Base-by-base conservation (phyloP, 2,888 invertebrate species). In the Euclidia mi region DNA sequence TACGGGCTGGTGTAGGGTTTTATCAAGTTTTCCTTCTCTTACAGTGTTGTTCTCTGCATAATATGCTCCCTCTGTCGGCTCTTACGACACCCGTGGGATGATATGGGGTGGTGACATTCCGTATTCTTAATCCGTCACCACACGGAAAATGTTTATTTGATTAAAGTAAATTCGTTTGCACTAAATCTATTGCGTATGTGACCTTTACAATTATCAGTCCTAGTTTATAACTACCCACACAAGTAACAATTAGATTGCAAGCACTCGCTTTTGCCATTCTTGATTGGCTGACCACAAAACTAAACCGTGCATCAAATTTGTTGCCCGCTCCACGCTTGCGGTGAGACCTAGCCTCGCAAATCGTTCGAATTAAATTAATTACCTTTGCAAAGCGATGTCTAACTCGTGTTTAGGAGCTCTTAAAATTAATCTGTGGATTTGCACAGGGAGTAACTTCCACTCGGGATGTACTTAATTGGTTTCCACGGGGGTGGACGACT, bases 351-450 rank as follows among this genome's bases (percentile, higher is more conserved):
- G 29, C 49, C 28, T 40, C 49, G 43, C 48, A 65, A 72, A 76
- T 69, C 68, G 69, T 62, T 79, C 73, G 76, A 79, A 80, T 80
- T 76, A 80, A 80, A 79, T 75, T 79, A 80, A 83, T 79, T 81
- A 80, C 77, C 72, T 70, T 65, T 65, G 69, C 64, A 69, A 74
- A 75, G 71, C 76, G 76, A 66, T 59, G 59, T 64, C 67, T 71
- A 71, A 79, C 81, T 80, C 75, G 68, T 78, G 79, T 78, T 82
- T 82, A 76, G 74, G 56, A 66, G 68, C 79, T 67, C 76, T 79
- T 78, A 71, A 66, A 71, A 76, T 74, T 79, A 76, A 82, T 78
- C 81, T 74, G 47, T 43, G 75, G 76, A 80, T 78, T 76, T 76
- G 74, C 70, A 72, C 56, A 50, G 64, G 62, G 78, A 68, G 71